phyloP scores from a whole-genome alignment of 1,140 invertebrate species.

The Conus betulinus region DNA sequence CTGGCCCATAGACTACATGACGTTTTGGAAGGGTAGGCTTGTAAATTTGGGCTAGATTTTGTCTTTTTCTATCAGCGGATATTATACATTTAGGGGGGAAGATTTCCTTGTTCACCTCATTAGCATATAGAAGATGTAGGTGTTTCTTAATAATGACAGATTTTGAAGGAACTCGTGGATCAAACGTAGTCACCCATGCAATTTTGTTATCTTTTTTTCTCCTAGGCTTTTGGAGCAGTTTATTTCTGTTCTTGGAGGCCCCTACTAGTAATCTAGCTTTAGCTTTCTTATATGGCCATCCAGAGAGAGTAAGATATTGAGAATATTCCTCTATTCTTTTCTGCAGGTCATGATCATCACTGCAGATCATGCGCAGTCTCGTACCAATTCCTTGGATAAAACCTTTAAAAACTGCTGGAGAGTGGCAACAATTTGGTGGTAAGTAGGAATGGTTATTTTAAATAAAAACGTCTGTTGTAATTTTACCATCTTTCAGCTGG shows the following conservation, averaged over 20 bases:
- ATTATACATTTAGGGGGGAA: not conserved
- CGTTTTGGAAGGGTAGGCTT: not conserved
- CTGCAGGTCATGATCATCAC: not conserved
- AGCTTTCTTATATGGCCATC: not conserved
- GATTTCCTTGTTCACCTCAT: not conserved
- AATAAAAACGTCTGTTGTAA: not conserved
- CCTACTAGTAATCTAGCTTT: not conserved
- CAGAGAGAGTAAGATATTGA: not conserved
- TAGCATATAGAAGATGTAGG: not conserved
- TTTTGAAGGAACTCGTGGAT: not conserved
- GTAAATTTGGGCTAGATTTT: too few species aligned
- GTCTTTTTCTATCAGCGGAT: not conserved
- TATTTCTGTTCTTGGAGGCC: not conserved
- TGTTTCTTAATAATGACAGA: not conserved
- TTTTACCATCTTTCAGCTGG: not conserved
- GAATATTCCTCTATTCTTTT: not conserved
- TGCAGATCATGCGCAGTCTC: not conserved
- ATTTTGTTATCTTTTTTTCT: conserved; percentile 6
- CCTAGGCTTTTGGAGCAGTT: not conserved
- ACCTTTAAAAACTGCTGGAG: not conserved
- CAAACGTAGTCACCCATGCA: not conserved
- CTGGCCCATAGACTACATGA: not conserved
- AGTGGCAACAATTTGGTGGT: not conserved
- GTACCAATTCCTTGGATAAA: not conserved
- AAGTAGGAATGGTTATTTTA: not conserved